Evolutionary conservation across 2,888 invertebrate genomes (phyloP).

Genomic region (Tanytarsus gracilentus): DNA sequence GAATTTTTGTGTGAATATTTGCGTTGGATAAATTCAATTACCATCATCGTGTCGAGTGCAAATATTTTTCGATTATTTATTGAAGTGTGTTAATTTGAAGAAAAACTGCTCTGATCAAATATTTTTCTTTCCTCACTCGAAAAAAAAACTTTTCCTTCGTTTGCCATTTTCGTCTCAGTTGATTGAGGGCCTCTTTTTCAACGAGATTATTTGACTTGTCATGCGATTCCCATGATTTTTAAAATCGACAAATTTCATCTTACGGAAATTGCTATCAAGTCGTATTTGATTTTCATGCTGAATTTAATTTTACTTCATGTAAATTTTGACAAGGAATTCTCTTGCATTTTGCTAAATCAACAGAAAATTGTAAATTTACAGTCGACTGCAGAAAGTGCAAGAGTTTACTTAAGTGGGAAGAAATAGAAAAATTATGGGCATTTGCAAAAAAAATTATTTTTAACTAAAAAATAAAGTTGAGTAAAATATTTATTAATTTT

Average conservation of each 20-base stretch:
- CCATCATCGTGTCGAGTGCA: slow-evolving; percentile 16
- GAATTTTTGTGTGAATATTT: too few relatives aligned
- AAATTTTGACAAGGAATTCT: too few relatives aligned
- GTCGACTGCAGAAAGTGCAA: too few relatives aligned
- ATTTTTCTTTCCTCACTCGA: slow-evolving; percentile 8
- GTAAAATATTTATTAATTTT: too few relatives aligned
- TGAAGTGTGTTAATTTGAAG: slow-evolving; percentile 22
- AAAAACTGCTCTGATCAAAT: slow-evolving; percentile 21
- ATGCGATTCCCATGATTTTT: slow-evolving; percentile 4
- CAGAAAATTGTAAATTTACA: too few relatives aligned
- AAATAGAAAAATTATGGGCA: too few relatives aligned
- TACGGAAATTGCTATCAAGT: neutral
- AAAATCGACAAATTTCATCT: neutral
- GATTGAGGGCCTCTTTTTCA: neutral
- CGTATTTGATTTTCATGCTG: too few relatives aligned
- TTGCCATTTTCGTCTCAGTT: neutral
- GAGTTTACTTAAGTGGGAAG: too few relatives aligned
- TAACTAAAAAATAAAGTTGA: too few relatives aligned
- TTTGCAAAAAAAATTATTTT: too few relatives aligned
- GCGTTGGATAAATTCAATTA: slow-evolving; percentile 26
- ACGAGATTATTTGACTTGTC: slow-evolving; percentile 6
- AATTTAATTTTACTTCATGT: too few relatives aligned
- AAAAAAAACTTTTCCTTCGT: neutral
- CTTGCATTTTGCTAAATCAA: too few relatives aligned
- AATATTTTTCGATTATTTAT: slow-evolving; percentile 23